Conservation (phyloP, 2,888 invertebrate genomes). For the Adelphocoris suturalis region DNA sequence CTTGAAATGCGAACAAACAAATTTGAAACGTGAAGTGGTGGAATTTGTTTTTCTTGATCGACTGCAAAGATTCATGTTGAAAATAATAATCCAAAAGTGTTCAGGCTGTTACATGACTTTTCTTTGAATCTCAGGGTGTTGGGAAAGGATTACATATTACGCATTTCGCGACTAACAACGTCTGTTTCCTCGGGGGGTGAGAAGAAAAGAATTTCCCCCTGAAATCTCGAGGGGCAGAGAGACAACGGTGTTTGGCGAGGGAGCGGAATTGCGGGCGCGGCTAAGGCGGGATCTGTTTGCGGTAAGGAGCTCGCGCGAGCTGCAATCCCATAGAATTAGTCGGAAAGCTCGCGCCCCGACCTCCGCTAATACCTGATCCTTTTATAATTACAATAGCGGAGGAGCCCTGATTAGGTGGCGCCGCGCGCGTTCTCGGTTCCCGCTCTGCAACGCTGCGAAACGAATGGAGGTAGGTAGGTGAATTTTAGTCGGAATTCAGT, state of each 20-base stretch:
- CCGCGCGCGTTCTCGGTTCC: not conserved
- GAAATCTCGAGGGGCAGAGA: not conserved
- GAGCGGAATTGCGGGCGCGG: constrained; percentile 13
- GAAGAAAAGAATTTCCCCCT: not conserved
- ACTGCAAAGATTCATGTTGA: no score
- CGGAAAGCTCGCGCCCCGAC: constrained; percentile 5
- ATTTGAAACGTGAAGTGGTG: no score
- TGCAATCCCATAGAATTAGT: constrained; percentile 36
- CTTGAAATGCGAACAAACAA: no score
- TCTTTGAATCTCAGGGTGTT: no score
- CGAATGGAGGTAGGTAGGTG: no score
- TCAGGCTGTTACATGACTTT: no score
- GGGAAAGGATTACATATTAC: no score
- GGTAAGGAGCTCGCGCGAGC: constrained; percentile 13
- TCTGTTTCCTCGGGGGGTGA: no score
- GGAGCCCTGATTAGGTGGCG: constrained; percentile 23
- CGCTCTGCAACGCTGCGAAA: not conserved
- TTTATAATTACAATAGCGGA: constrained; percentile 35
- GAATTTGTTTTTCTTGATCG: no score
- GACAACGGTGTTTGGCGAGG: constrained; percentile 6
- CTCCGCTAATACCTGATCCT: constrained; percentile 39
- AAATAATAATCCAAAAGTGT: no score
- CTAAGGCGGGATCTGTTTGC: constrained; percentile 36
- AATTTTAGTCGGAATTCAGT: no score
- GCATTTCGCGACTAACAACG: no score